Evolutionary conservation across 2,113 vertebrate genomes (phyloP).

Genomic region (Perca fluviatilis): DNA sequence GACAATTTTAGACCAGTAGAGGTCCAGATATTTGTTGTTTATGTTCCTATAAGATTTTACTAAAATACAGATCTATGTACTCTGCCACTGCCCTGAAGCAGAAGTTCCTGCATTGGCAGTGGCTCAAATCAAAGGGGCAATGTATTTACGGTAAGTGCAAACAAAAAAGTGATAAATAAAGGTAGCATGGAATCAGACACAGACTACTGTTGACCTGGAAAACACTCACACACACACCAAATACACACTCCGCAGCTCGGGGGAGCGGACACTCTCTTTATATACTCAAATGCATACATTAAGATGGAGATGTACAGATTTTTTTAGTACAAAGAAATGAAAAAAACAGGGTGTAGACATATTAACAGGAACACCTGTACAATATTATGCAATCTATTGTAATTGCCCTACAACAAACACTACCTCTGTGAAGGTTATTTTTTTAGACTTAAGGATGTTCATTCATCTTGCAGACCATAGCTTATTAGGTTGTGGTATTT

Average conservation of each 20-base stretch:
- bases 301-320: conserved; percentile 55
- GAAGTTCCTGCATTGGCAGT: conserved; percentile 18
- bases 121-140: conserved; percentile 55
- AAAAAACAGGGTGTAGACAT: conserved; percentile 25
- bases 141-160: conserved; percentile 49
- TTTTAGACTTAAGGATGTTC: not conserved
- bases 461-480: not conserved
- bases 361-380: conserved; percentile 51
- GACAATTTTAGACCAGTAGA: not conserved
- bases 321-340: conserved; percentile 57
- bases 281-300: conserved; percentile 70
- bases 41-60: conserved; percentile 3
- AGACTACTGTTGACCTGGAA: conserved; percentile 59
- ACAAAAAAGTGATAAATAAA: conserved; percentile 56
- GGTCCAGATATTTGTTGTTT: conserved; percentile 19
- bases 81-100: not conserved
- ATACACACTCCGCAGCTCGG: conserved; percentile 39
- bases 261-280: conserved; percentile 54
- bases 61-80: not conserved
- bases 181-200: conserved; percentile 43
- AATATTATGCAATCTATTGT: conserved; percentile 28
- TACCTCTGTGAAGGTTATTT: conserved; percentile 7
- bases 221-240: conserved; percentile 35
- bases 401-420: not conserved
- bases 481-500: conserved; percentile 12